Evolutionary conservation across 2,797 vertebrate species (phyloP), one percentile per base, ranked within the genome.

Genomic region (Lindbergichthys nudifrons): DNA sequence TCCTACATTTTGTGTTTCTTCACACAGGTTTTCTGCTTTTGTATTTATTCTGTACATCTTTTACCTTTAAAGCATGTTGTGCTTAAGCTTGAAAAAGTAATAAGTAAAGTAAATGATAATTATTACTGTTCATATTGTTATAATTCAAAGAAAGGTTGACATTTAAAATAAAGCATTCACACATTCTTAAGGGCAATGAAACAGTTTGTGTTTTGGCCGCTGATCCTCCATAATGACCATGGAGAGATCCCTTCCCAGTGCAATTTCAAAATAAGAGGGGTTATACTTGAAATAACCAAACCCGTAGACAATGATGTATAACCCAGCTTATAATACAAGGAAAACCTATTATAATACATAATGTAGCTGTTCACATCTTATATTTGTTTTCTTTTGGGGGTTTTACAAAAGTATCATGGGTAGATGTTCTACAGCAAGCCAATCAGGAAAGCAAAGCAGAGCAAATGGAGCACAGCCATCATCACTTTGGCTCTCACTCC

Each of bases 401-500:
- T 19, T 59, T 61, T 51, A 1, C 10, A 12, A 7, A 50, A 18
- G 26, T 26, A 15, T 51, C 11, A 50, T 5, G 15, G 11, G 13
- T 18, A 41, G 45, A 36, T 45, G 48, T 68, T 46, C n/a, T 3
- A 42, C 30, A 50, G 9, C 21, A 70, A 51, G 14, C 9, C 10
- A 21, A 39, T 43, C 23, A 51, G 51, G 10, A 39, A 51, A 42
- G 59, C 21, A 47, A 61, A 75, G 19, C 54, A 52, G 23, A 56
- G 26, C n/a, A 47, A 41, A 14, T 50, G 42, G 26, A 59, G 46
- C 21, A 26, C 51, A 70, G 43, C 46, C 54, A 41, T 54, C 48
- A 63, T 66, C 41, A 39, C 42, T 80, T 63, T 70, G 43, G 65
- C 50, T 70, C 47, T n/a, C 43, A 14, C 14, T 65, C 36, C 60